These are phyloP conservation scores for Epinephelus cyanopodus DNA, from an alignment of 2,113 vertebrate species.

Conservation along the genomic window DNA sequence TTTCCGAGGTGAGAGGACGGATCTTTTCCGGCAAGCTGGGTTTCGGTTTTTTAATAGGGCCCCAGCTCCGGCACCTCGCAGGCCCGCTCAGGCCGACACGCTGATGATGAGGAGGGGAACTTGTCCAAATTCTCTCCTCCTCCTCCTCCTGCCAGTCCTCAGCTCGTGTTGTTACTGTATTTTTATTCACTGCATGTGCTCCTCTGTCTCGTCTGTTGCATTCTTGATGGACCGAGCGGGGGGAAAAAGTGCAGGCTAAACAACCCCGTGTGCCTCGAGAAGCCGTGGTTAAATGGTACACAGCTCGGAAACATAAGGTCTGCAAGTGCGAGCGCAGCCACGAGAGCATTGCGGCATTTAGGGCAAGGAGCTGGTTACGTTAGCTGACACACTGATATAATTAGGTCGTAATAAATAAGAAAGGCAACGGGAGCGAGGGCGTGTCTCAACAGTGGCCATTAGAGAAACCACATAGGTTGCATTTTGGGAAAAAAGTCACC, in stretches of 20 bases:
- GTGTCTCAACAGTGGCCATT: conserved; percentile 71
- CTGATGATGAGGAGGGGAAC: conserved; percentile 70
- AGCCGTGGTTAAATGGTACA: conserved; percentile 74
- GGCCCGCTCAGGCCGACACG: conserved; percentile 60
- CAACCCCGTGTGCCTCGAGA: conserved; percentile 52
- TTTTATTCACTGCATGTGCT: conserved; percentile 61
- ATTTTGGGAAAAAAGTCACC: conserved; percentile 62
- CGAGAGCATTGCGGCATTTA: conserved; percentile 72
- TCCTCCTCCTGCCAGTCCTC: conserved; percentile 59
- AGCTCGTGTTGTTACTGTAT: conserved; percentile 68
- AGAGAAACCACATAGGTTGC: conserved; percentile 70
- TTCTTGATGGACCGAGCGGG: conserved; percentile 54
- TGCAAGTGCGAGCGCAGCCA: conserved; percentile 50
- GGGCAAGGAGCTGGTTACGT: conserved; percentile 64
- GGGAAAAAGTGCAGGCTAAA: conserved; percentile 34
- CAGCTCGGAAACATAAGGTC: conserved; percentile 64
- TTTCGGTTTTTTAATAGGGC: conserved; percentile 76
- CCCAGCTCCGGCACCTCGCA: conserved; percentile 66
- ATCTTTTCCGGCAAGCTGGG: conserved; percentile 70
- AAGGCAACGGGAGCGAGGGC: conserved; percentile 59
- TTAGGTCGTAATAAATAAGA: conserved; percentile 80
- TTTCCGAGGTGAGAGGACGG: conserved; percentile 72
- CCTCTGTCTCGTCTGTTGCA: conserved; percentile 49
- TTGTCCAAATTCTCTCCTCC: conserved; percentile 48
- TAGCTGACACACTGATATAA: conserved; percentile 77